Percentiles rank a stretch among this genome's conserved stretches.
Conservation (phyloP, 2,888 invertebrate genomes). For the Julus scanicus region DNA sequence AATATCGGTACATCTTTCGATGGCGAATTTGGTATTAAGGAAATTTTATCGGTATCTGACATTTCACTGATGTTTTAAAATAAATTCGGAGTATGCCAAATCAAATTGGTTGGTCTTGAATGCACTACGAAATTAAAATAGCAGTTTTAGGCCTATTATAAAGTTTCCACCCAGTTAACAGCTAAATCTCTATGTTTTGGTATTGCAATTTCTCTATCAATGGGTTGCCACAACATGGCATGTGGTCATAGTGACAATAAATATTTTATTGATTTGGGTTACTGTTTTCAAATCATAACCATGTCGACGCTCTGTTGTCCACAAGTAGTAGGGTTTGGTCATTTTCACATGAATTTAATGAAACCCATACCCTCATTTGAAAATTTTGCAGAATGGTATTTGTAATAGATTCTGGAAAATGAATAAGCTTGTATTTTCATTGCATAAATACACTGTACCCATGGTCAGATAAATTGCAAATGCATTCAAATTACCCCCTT, state of each 20-base stretch:
- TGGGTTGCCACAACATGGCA: not conserved
- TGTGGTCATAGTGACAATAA: conserved; percentile 8
- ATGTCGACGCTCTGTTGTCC: not conserved
- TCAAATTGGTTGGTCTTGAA: not conserved
- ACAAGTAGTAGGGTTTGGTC: not conserved
- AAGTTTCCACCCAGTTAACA: not conserved
- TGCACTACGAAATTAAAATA: not conserved
- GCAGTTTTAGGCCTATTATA: not conserved
- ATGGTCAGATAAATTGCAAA: not conserved
- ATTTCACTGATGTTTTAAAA: not conserved
- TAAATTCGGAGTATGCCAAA: too few relatives aligned
- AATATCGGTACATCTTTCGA: not conserved
- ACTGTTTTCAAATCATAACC: conserved; percentile 28
- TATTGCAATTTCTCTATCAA: not conserved
- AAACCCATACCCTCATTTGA: not conserved
- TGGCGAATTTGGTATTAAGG: not conserved
- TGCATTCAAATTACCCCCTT: not conserved
- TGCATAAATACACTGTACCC: too few relatives aligned
- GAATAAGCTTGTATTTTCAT: too few relatives aligned
- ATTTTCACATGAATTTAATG: not conserved
- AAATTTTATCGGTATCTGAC: conserved; percentile 16
- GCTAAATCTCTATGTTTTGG: not conserved
- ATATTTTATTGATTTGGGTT: conserved; percentile 23
- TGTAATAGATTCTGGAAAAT: not conserved
- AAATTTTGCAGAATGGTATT: not conserved